Evolutionary conservation across 2,797 vertebrate genomes (phyloP), one percentile per base, ranked within the genome.

Genomic region (Pseudopleuronectes americanus): DNA sequence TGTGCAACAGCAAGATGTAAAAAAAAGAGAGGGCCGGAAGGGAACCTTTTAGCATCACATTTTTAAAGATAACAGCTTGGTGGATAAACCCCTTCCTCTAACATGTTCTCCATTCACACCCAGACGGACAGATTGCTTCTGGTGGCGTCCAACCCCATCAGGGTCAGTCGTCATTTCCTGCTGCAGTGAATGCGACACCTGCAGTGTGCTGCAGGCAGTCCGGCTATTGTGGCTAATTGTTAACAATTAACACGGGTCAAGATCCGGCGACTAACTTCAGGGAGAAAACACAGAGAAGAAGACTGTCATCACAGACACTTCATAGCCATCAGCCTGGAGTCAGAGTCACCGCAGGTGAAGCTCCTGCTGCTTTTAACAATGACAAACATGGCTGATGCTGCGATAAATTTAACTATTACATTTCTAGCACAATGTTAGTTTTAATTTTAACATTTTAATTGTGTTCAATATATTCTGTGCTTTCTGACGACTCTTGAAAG

Each of bases 121-220:
- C 45, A 55, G 16, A 56, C 23, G 49, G 22, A 58, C 75, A 69
- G 56, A 72, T 56, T 54, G 48, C n/a, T 63, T 59, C 70, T 48
- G 51, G 28, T 63, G 61, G 31, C 33, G 2, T 75, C 57, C 28
- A 48, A 64, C 60, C 28, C 57, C 63, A 82, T 86, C 64, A 72
- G 80, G 66, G 64, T 80, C 70, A 66, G 23, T 12, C 36, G 66
- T 75, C 24, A 76, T 60, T 81, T 83, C 77, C 81, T 81, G 81
- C 69, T 48, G 71, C 57, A 70, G 54, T 76, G 65, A 83, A 89
- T 47, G 55, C 16, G 26, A 74, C 85, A 77, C 83, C 79, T 79
- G 76, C 81, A 66, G 66, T 28, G 74, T 3, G 47, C 77, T 64
- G 62, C 66, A 2, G 22, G 74, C 74, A 17, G 38, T 70, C 53